Base-by-base conservation (phyloP, 2,888 invertebrate genomes). In the Tetanocera ferruginea region DNA sequence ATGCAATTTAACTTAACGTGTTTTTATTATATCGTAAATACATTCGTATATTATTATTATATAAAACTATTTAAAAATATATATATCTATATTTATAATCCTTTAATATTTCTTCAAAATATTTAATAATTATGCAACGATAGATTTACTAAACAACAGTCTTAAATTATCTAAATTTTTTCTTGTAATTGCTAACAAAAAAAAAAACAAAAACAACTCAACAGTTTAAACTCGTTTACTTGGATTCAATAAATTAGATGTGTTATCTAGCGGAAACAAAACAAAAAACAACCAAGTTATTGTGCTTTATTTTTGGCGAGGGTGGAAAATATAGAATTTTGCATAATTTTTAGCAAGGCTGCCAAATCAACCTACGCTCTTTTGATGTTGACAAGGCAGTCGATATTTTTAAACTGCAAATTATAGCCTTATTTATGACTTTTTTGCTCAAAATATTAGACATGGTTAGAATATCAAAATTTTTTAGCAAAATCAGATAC, bases 221-320 rank as follows among this genome's bases (percentile, higher is more conserved):
- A 75, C 76, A 79, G 80, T 79, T 73, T 77, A 81, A 80, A 80
- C 76, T 80, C 80, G 82, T 87, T 88, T 87, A 88, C 88, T 87
- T 87, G 85, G 86, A 88, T 87, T 88, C 83, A 87, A 86, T 83
- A 83, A 83, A 80, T 85, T 87, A 88, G 88, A 86, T 84, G 84
- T 84, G 88, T 87, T 88, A 87, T 84, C 86, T 88, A 88, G 88
- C 83, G 85, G 85, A 83, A 64, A 77, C 76, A 77, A 79, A 74
- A 69, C 76, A 76, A 80, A 81, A 73, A 76, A 55, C 64, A 71
- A 60, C 76, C 55, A 62, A 66, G 34, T 11, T 55, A 69, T 66
- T 34, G 73, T 23, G 52, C 31, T 49, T 75, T 72, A 37, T 72
- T 73, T 19, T 64, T 43, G 31, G 37, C 49, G 60, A n/a, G 49